A percentile compares a stretch with the other conserved stretches of the same genome.
Evolutionary conservation across 92 coral and sea anemone species (phyloP).

Genomic region (Bergia puertoricense): DNA sequence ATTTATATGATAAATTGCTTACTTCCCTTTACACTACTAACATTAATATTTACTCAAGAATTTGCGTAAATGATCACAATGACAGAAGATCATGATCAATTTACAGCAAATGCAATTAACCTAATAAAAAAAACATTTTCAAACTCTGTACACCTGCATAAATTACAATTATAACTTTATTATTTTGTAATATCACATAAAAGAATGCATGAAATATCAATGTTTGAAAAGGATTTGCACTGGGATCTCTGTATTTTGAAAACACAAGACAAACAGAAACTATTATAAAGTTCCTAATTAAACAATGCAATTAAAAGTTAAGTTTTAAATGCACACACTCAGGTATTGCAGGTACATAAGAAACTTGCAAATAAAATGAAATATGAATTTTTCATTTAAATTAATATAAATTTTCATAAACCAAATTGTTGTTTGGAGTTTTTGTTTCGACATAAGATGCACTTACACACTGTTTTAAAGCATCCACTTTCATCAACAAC

Average conservation of each 20-base stretch:
- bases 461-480: conserved; percentile 20
- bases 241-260: conserved; percentile 2
- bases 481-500: conserved; percentile 19
- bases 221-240: conserved; percentile 1
- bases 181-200: neutral
- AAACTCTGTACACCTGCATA: too few species aligned
- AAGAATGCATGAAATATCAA: neutral
- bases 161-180: neutral
- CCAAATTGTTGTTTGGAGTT: neutral
- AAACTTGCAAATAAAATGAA: neutral
- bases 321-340: neutral
- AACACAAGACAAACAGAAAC: neutral
- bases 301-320: neutral
- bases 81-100: too few species aligned
- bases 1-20: too few species aligned
- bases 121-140: too few species aligned
- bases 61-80: too few species aligned
- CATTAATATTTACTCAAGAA: too few species aligned
- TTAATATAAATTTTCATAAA: neutral
- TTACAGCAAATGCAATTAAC: too few species aligned
- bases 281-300: neutral
- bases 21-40: too few species aligned
- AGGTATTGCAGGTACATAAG: neutral
- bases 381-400: neutral
- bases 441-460: neutral